These are phyloP conservation scores for Chinchilla lanigera DNA, from an alignment of 2,113 vertebrate species.

Conservation along the genomic window DNA sequence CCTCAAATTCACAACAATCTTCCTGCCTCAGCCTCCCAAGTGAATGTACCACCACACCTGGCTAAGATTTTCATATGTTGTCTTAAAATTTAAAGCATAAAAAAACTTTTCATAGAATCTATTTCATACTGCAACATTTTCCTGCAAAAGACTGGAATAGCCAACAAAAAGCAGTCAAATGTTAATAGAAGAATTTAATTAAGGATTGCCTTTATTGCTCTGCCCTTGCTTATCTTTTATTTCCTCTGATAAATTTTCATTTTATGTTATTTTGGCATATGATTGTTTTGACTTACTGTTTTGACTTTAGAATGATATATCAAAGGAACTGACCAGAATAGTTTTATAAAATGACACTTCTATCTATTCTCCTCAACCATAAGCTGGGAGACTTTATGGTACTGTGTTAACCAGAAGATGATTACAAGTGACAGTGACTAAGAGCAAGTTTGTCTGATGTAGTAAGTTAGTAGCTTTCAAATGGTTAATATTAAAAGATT, in stretches of 20 bases:
- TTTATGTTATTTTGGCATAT: constrained; percentile 36
- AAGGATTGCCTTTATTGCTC: neutral
- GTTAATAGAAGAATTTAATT: neutral
- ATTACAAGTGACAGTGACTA: neutral
- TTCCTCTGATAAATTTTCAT: constrained; percentile 10
- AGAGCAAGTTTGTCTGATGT: neutral
- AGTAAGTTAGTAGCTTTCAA: neutral
- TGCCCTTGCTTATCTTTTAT: neutral
- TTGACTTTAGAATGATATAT: neutral
- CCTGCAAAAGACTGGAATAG: neutral
- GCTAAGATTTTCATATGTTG: neutral
- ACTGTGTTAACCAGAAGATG: neutral
- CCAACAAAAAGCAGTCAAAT: constrained; percentile 12
- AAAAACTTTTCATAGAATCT: neutral
- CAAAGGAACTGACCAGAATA: neutral
- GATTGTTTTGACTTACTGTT: neutral
- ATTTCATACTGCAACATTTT: neutral
- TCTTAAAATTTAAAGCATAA: neutral
- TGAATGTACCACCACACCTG: neutral
- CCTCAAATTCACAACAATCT: neutral
- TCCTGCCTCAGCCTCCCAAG: neutral
- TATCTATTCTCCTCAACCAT: neutral
- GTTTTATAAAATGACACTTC: neutral
- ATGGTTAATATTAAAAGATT: constrained; percentile 26
- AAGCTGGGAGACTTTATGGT: neutral